These are phyloP conservation scores for Crotalus horridus DNA, from an alignment of 2,113 vertebrate species.

Conservation along the genomic window DNA sequence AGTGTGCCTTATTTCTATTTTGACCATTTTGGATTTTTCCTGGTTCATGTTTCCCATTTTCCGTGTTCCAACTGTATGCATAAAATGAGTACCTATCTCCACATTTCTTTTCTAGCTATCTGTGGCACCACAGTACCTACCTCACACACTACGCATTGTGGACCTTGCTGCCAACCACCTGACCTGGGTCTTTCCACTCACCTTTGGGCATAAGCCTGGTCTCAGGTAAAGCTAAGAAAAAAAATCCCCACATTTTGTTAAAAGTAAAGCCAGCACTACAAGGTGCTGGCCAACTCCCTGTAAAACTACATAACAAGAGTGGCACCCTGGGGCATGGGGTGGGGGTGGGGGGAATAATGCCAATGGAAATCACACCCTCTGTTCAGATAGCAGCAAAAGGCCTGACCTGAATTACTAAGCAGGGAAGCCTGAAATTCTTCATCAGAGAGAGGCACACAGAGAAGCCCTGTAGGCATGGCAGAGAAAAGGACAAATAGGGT, in stretches of 20 bases:
- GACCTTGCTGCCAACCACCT: constrained; percentile 65
- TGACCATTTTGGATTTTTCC: neutral
- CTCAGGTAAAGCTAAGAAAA: constrained; percentile 53
- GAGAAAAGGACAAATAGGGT: too few species aligned
- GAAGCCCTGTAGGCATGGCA: neutral
- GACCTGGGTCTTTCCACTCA: constrained; percentile 56
- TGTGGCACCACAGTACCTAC: constrained; percentile 57
- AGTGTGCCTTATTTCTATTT: neutral
- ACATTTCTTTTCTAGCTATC: constrained; percentile 52
- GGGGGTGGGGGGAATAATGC: neutral
- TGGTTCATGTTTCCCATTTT: neutral
- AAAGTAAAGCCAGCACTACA: neutral
- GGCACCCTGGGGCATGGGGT: neutral
- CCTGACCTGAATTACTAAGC: too few species aligned
- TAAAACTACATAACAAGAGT: neutral
- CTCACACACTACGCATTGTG: constrained; percentile 52
- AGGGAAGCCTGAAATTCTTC: neutral
- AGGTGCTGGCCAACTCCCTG: neutral
- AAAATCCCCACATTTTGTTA: neutral
- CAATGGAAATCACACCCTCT: neutral
- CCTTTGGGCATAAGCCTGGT: constrained; percentile 60
- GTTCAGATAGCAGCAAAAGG: neutral
- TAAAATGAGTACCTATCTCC: neutral
- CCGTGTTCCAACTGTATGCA: neutral
- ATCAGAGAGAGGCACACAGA: neutral